These are phyloP conservation scores for Melinaea marsaeus DNA, from an alignment of 2,888 invertebrate genomes.

Conservation along the genomic window DNA sequence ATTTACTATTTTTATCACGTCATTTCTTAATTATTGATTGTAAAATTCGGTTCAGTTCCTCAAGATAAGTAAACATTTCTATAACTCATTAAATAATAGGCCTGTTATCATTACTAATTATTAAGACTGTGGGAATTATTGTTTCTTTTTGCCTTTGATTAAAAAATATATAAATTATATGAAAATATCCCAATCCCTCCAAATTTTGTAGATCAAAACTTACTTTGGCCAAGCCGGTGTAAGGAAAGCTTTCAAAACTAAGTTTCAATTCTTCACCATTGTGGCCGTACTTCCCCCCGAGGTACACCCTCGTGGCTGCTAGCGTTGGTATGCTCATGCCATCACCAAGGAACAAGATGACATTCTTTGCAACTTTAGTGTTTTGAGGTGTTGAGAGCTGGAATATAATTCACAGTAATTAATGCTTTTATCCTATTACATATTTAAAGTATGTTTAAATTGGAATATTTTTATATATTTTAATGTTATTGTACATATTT, in stretches of 20 bases:
- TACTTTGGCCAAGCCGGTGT: constrained; percentile 86
- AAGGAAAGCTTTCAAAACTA: constrained; percentile 86
- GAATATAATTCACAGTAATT: constrained; percentile 18
- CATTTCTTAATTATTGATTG: background rate
- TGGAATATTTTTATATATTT: too few species aligned
- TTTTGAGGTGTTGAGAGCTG: constrained; percentile 53
- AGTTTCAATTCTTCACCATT: constrained; percentile 84
- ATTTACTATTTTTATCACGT: too few species aligned
- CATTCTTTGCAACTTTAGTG: constrained; percentile 75
- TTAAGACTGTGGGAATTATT: constrained; percentile 9
- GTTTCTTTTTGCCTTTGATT: background rate
- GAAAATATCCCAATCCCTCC: too few species aligned
- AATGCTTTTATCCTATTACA: too few species aligned
- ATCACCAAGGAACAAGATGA: constrained; percentile 90
- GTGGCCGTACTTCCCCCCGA: constrained; percentile 79
- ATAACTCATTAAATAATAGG: background rate
- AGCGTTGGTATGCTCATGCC: constrained; percentile 92
- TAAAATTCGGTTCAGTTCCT: background rate
- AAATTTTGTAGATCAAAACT: background rate
- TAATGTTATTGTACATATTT: too few species aligned
- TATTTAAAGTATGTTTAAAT: too few species aligned
- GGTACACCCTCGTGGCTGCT: constrained; percentile 85
- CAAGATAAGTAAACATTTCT: background rate
- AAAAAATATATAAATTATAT: background rate
- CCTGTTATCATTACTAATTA: background rate